Base-by-base conservation (phyloP, 2,113 vertebrate species). In the Lasiurus cinereus region DNA sequence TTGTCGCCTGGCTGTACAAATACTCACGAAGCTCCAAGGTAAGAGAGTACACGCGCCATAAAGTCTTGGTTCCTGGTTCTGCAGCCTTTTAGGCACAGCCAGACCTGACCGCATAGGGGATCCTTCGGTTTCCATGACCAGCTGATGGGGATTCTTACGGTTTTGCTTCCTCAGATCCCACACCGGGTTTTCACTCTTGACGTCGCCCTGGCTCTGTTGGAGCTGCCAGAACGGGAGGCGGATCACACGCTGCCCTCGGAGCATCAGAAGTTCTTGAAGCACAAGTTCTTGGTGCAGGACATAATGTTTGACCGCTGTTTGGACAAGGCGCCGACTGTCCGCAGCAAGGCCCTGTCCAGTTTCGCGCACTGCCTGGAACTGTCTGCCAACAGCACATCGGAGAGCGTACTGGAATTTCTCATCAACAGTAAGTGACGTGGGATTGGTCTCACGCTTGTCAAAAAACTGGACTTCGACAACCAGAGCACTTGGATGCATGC, bases 181-280 rank as follows among this genome's bases (percentile, higher is more conserved):
- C 98, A 98, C 93, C 98, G 99, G 24, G 98, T 99, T 90, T 99
- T 99, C 95, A 99, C 99, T 13, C 98, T 99, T 43, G 99, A 99
- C 16, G 99, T 99, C 33, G 98, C 97, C 18, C 98, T 99, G 96
- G 99, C 98, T 91, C 97, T 99, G 67, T 93, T 99, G 97, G 98
- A 99, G 52, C 95, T 98, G 66, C 98, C 98, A 0, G 99, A 99
- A 97, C 98, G 99, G 84, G 97, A 27, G 0, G n/a, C 9, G 0
- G 98, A 98, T 7, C 94, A 79, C 21, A 95, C 97, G 10, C n/a
- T 98, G 54, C 96, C 98, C 9, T 82, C 90, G 1, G 98, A 99
- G 10, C 97, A 97, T 0, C 97, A 98, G 67, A 85, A 56, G 31
- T 99, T 99, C 86, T 95, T 99, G 11, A 97, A 98, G 4, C 99